Conservation (phyloP, 2,113 vertebrate genomes). For the Donacobius atricapilla region DNA sequence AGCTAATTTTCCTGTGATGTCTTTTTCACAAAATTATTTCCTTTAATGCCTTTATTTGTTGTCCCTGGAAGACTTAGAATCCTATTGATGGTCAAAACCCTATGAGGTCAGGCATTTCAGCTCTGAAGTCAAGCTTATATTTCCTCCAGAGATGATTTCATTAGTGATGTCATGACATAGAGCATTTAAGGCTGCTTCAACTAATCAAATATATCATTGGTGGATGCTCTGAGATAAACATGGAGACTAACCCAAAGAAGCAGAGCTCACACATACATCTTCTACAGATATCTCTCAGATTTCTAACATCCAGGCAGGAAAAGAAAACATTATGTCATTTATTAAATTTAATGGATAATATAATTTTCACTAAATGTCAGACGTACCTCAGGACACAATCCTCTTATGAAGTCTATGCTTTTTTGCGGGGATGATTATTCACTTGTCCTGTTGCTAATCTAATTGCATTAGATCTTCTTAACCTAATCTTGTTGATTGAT, state of each 20-base stretch:
- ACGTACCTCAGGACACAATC: background rate
- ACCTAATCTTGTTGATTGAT: background rate
- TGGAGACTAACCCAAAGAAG: background rate
- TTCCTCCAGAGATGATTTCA: conserved; percentile 20
- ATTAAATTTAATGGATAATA: conserved; percentile 11
- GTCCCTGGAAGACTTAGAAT: background rate
- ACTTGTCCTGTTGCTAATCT: background rate
- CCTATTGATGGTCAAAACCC: background rate
- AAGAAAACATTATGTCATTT: background rate
- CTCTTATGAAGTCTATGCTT: background rate
- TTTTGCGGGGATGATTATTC: background rate
- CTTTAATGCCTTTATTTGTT: background rate
- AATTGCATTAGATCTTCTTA: background rate
- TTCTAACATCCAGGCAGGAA: background rate
- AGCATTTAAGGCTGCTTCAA: background rate
- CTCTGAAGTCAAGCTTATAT: background rate
- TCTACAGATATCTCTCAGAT: background rate
- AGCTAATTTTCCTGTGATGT: background rate
- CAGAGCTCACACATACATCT: background rate
- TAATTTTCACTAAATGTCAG: conserved; percentile 32
- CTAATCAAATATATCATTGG: background rate
- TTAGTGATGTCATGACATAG: conserved; percentile 17
- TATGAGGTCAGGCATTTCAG: background rate
- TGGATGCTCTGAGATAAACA: background rate
- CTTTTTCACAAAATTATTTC: background rate